These are phyloP conservation scores for Sylvicola cinctus DNA, from an alignment of 2,888 invertebrate genomes.

Conservation along the genomic window DNA sequence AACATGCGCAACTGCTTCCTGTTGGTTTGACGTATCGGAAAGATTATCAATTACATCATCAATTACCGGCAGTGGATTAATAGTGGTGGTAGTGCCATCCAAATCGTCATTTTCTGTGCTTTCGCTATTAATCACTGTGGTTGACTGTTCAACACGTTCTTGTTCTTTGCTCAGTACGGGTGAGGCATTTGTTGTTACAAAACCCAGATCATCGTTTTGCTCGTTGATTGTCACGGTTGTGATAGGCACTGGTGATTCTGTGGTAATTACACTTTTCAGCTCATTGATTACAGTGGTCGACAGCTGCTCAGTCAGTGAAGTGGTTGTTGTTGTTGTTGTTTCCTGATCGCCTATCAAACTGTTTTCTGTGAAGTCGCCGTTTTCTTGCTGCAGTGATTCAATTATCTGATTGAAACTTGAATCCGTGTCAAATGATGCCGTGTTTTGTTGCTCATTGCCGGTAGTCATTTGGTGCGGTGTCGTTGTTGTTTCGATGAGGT, in stretches of 20 bases:
- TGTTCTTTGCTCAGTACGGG: no score
- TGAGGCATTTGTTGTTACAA: no score
- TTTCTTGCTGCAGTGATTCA: conserved; percentile 1
- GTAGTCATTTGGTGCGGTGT: background rate
- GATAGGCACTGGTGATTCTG: no score
- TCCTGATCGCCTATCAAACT: conserved; percentile 1
- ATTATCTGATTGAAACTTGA: conserved; percentile 5
- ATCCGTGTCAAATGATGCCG: conserved; percentile 2
- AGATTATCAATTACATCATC: conserved; percentile 5
- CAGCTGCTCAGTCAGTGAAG: background rate
- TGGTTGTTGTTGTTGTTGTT: conserved; percentile 4
- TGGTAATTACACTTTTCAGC: no score
- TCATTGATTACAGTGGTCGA: no score
- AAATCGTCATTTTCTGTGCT: conserved; percentile 6
- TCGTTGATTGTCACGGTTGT: no score
- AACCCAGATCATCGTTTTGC: no score
- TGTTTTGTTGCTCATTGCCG: background rate
- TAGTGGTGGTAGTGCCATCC: conserved; percentile 4
- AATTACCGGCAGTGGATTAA: background rate
- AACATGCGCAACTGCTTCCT: conserved; percentile 7
- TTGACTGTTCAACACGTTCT: conserved; percentile 2
- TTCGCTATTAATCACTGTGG: conserved; percentile 6
- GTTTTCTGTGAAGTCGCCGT: no score
- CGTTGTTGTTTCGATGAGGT: background rate
- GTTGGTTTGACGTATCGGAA: conserved; percentile 1